These are phyloP conservation scores for Capreolus pygargus DNA, from an alignment of 2,113 vertebrate genomes.

Conservation along the genomic window DNA sequence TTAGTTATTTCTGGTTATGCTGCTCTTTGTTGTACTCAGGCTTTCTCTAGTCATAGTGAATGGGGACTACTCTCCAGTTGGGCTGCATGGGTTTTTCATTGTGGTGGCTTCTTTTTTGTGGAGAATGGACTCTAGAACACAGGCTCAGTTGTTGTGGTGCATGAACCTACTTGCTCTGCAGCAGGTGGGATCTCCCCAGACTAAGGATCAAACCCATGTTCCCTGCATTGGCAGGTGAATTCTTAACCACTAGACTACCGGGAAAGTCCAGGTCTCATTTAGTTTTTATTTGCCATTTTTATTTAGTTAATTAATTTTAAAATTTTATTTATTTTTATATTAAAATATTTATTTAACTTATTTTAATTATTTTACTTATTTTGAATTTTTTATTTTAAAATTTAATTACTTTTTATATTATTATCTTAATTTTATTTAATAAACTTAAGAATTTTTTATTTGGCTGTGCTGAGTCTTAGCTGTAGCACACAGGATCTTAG, in stretches of 20 bases:
- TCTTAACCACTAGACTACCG: not conserved
- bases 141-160: not conserved
- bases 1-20: not conserved
- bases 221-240: not conserved
- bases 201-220: not conserved
- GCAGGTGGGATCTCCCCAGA: not conserved
- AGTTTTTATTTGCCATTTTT: not conserved
- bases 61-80: not conserved
- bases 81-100: not conserved
- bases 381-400: not conserved
- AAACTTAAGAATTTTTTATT: not conserved
- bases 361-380: not conserved
- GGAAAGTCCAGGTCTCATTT: not conserved
- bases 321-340: not conserved
- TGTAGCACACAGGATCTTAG: not conserved
- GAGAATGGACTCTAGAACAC: not conserved
- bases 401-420: not conserved
- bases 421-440: not conserved
- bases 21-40: not conserved
- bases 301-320: not conserved
- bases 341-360: not conserved
- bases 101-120: not conserved
- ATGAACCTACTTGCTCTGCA: accelerated
- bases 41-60: not conserved
- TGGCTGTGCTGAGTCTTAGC: not conserved